Base-by-base conservation (phyloP, 2,797 vertebrate species). In the Danio aesculapii region DNA sequence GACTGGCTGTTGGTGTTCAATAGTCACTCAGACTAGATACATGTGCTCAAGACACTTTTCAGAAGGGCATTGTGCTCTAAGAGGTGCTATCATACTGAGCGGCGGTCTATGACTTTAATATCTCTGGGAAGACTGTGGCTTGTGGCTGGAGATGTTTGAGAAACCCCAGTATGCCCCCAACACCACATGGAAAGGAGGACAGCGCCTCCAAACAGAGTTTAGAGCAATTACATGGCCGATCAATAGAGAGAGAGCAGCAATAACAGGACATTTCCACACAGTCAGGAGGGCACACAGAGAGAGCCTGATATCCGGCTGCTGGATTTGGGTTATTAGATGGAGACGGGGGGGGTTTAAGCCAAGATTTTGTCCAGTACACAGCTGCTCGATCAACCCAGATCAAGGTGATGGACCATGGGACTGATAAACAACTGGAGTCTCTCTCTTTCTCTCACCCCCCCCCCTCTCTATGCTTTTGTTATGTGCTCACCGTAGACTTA, bases 181-280 rank as follows among this genome's bases (percentile, higher is more conserved):
- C 69, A 52, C 74, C 58, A 59, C 84, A 64, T 83, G 69, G 73
- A 83, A 83, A 84, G 68, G 68, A 58, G 85, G 81, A 82, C n/a
- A 88, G 74, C 50, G 67, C 76, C 77, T 83, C 21, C 30, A 30
- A 68, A 77, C 76, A 62, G 79, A 72, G 75, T 83, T 85, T 85
- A 74, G 82, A 84, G 80, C 81, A 82, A 87, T 88, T 88, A 87
- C 82, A 79, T n/a, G 61, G 68, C 63, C 74, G 79, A 83, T 88
- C 80, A 63, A 80, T 83, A 80, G 76, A 43, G 74, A 43, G 74
- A 53, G 74, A 72, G 79, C 79, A 75, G 72, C 63, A 75, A 81
- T 75, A 59, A 81, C 77, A 84, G 73, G 79, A 82, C 68, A 79
- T 79, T 79, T 79, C 77, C 77, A 82, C 64, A 62, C 50, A 66